These are phyloP conservation scores for Orientallactaga sibirica DNA, from an alignment of 2,797 vertebrate species.

Conservation along the genomic window DNA sequence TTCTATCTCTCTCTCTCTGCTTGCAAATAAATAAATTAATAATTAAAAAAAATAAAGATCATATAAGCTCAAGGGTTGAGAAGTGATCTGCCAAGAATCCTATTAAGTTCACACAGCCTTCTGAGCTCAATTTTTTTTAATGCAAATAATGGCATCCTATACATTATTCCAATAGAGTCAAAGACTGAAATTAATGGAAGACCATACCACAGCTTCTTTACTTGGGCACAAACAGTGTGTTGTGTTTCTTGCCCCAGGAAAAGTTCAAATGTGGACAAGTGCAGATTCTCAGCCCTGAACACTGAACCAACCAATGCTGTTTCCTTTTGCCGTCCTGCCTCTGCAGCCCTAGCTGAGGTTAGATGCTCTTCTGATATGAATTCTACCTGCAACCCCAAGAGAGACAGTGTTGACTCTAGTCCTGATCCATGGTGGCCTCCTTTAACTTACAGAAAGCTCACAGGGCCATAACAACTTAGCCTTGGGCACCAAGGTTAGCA, in stretches of 20 bases:
- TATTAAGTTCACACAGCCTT: background rate
- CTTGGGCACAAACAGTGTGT: background rate
- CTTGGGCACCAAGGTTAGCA: background rate
- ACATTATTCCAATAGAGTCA: background rate
- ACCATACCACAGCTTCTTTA: background rate
- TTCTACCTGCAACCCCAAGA: background rate
- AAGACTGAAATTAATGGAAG: background rate
- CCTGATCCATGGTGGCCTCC: background rate
- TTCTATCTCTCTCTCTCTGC: too few relatives aligned
- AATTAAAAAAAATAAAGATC: background rate
- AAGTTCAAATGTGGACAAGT: background rate
- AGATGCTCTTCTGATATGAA: background rate
- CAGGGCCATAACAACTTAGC: background rate
- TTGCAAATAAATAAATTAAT: too few relatives aligned
- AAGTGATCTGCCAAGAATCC: background rate
- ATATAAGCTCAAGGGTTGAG: background rate
- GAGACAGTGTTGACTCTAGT: background rate
- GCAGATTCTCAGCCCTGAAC: rapidly evolving
- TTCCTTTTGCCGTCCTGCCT: background rate
- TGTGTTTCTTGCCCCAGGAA: rapidly evolving
- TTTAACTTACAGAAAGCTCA: background rate
- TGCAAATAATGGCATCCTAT: background rate
- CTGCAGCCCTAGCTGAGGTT: background rate
- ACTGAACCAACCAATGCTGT: rapidly evolving
- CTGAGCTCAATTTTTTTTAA: background rate